Conservation (phyloP, 1,140 invertebrate genomes). For the Drosophila bocki region DNA sequence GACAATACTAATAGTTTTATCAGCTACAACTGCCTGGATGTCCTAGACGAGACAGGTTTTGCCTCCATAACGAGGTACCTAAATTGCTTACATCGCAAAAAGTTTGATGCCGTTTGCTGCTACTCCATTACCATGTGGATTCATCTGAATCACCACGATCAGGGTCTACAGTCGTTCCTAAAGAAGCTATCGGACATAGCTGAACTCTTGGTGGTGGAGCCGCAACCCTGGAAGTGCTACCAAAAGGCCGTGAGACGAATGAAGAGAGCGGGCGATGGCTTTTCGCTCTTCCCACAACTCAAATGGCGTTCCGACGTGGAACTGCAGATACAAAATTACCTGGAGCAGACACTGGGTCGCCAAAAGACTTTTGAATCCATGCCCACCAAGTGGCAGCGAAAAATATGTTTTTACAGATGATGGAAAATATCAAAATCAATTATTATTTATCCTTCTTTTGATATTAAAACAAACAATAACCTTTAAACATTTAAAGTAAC, state of each 20-base stretch:
- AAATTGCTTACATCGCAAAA: constrained; percentile 73
- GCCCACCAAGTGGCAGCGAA: constrained; percentile 89
- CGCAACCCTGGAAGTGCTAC: constrained; percentile 94
- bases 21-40: constrained; percentile 87
- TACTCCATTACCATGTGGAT: constrained; percentile 96
- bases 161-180: constrained; percentile 88
- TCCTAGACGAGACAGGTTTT: constrained; percentile 86
- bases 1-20: constrained; percentile 85
- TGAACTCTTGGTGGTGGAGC: constrained; percentile 90
- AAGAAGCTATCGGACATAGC: constrained; percentile 86
- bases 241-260: constrained; percentile 90
- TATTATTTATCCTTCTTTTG: not conserved
- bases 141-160: constrained; percentile 92
- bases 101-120: constrained; percentile 91
- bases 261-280: constrained; percentile 87
- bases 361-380: constrained; percentile 87
- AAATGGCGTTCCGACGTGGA: constrained; percentile 88
- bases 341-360: constrained; percentile 86
- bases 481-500: constrained; percentile 5
- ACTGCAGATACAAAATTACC: constrained; percentile 87
- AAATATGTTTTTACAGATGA: constrained; percentile 85
- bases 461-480: constrained; percentile 2
- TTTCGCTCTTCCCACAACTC: constrained; percentile 87
- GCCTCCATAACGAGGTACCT: constrained; percentile 85
- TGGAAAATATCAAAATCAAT: not conserved